Conservation (phyloP, 2,888 invertebrate species). For the Amphipoea oculea region DNA sequence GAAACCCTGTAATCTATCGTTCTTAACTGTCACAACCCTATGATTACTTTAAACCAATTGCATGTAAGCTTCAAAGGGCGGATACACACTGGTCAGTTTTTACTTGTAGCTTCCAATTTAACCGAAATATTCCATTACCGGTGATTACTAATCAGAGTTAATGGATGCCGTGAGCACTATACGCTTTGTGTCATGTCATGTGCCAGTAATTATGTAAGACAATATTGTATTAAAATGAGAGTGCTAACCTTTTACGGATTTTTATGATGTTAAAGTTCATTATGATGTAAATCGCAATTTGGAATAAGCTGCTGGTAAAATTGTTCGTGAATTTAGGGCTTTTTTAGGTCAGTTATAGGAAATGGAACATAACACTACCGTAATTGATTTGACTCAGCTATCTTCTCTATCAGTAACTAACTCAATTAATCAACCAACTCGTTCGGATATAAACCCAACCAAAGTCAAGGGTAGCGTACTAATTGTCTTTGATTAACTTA, state of each 20-base stretch:
- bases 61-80: constrained; percentile 1
- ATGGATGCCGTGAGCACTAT: constrained; percentile 72
- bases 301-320: neutral
- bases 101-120: constrained; percentile 58
- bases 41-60: constrained; percentile 43
- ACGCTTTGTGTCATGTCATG: constrained; percentile 73
- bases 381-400: constrained; percentile 1
- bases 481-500: neutral
- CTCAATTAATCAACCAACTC: constrained; percentile 18
- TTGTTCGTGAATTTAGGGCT: neutral
- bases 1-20: neutral
- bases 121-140: constrained; percentile 73
- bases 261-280: constrained; percentile 44
- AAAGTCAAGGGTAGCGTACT: neutral
- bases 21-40: constrained; percentile 18
- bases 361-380: neutral
- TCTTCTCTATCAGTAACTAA: constrained; percentile 5
- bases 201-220: constrained; percentile 64
- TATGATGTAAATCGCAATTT: constrained; percentile 20
- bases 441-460: neutral
- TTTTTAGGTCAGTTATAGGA: neutral
- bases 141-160: constrained; percentile 81
- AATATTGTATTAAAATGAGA: constrained; percentile 58
- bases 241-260: constrained; percentile 39
- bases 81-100: constrained; percentile 28